Evolutionary conservation across 2,888 invertebrate genomes (phyloP), one percentile per base, ranked within the genome.

Genomic region (Lycophotia porphyrea): DNA sequence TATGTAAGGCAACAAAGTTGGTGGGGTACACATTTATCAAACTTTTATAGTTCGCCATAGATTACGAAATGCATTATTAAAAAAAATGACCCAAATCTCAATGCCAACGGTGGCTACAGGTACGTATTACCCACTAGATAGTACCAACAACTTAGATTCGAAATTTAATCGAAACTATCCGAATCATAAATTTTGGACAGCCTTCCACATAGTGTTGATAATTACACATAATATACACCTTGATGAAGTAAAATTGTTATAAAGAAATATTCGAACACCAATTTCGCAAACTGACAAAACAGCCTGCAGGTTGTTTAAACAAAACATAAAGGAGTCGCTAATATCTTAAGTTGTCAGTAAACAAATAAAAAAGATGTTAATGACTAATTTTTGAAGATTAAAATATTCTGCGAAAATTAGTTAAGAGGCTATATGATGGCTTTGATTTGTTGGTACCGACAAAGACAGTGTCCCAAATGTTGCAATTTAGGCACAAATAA

Each of bases 401-500:
- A 64, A 72, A 65, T 21, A 34, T 44, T 63, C 47, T 68, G 67
- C 47, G 47, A 74, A 44, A 64, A 69, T 58, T 74, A 66, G 27
- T 31, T 72, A 61, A 58, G 68, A n/a, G n/a, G n/a, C n/a, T n/a
- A n/a, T n/a, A n/a, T n/a, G n/a, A n/a, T 74, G 78, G 75, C 44
- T 79, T 71, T 61, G 68, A 79, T 72, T 81, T 75, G 47, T 73
- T 49, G 31, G 42, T 63, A 63, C 65, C 52, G 34, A 75, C 74
- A 76, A 84, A 76, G 63, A 34, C 69, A 63, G 67, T 86, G 88
- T 84, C 77, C 85, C 39, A 85, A 87, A 89, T 89, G 85, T 87
- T 87, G 85, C 86, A 88, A 88, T 86, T 85, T 85, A 64, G 75
- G 68, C 76, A 84, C 79, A 84, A 82, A 71, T 77, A 81, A 73